Evolutionary conservation across 2,797 vertebrate genomes (phyloP).

Genomic region (Novumbra hubbsi): DNA sequence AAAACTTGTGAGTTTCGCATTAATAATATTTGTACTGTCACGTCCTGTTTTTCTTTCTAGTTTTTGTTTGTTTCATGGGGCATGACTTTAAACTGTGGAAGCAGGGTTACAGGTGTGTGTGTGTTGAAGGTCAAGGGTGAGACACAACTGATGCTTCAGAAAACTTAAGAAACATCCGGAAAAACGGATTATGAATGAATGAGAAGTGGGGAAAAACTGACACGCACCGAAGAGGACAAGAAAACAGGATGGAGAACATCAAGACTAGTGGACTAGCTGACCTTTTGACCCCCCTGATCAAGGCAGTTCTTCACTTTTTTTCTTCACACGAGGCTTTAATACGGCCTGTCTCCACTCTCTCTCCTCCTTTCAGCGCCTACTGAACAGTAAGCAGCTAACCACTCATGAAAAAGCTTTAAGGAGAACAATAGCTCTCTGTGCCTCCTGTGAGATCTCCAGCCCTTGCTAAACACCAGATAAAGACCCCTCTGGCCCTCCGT

Average conservation of each 20-base stretch:
- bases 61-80: too few species aligned
- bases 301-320: too few species aligned
- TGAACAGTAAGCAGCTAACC: neutral
- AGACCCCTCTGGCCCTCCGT: constrained; percentile 28
- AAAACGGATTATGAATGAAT: neutral
- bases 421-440: constrained; percentile 74
- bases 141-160: neutral
- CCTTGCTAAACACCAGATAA: constrained; percentile 40
- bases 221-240: neutral
- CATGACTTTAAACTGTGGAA: too few species aligned
- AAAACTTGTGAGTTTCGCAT: too few species aligned
- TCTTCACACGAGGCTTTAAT: too few species aligned
- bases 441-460: constrained; percentile 70
- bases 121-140: neutral
- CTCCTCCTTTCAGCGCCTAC: too few species aligned
- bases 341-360: too few species aligned
- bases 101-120: neutral
- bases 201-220: neutral
- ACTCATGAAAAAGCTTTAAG: constrained; percentile 67
- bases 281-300: too few species aligned
- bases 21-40: too few species aligned
- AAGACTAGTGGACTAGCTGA: neutral
- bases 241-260: constrained; percentile 1
- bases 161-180: neutral
- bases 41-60: too few species aligned